Base-by-base conservation (phyloP, 2,888 invertebrate genomes). In the Drepanosiphum platanoidis region DNA sequence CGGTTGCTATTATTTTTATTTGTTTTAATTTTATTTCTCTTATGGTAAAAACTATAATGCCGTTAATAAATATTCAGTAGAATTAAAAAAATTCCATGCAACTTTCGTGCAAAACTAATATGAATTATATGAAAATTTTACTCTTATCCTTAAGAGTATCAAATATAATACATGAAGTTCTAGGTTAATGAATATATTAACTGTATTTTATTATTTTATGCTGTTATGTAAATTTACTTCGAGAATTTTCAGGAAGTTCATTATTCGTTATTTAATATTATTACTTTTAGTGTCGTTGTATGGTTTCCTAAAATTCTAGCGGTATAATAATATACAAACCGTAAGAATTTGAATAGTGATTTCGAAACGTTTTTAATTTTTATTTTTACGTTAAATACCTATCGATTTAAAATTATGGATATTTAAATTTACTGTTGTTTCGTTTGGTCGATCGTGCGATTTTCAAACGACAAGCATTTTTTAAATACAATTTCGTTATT, bases 211-310 rank as follows among this genome's bases (percentile, higher is more conserved):
- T 68, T 68, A 34, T 80, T 70, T 80, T 80, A 42, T n/a, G 34
- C n/a, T 27, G n/a, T 80, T 80, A 68, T 80, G 80, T 70, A 70
- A 70, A 70, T 70, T 27, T 70, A 80, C 34, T 27, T 68, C n/a
- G n/a, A 42, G 42, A 79, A 80, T 80, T 80, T 68, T 68, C 79
- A 68, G n/a, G 27, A 80, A 68, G 46, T 68, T 27, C 34, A 68
- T 80, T 52, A 68, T 80, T 68, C n/a, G 3, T 27, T 39, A 30
- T 34, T 61, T 61, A 64, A 64, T 64, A 77, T 36, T 39, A 36
- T 30, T 42, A 32, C 18, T 46, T 79, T 64, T 34, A 34, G 46
- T 32, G n/a, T 68, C 5, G 0, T 68, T 9, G 0, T 22, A 64
- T 66, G 42, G 8, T 66, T 66, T 66, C n/a, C 15, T n/a, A 3